Conservation (phyloP, 2,797 vertebrate genomes). For the Mallotus villosus region DNA sequence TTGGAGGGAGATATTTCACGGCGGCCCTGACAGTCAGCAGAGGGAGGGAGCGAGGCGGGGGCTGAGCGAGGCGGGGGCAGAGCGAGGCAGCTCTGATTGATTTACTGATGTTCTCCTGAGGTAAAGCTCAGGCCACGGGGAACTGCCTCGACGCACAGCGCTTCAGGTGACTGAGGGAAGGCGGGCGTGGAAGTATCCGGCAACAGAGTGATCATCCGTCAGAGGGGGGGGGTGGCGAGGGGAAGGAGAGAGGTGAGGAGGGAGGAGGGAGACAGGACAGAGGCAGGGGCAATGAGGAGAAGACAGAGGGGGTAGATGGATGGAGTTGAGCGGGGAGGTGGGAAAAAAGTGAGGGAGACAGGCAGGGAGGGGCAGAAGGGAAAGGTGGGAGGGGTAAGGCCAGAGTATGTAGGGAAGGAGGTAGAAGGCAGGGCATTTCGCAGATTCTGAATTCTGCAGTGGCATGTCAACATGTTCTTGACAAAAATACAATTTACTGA, state of each 20-base stretch:
- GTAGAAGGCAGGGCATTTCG: not conserved
- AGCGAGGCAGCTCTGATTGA: conserved; percentile 42
- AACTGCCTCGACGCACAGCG: conserved; percentile 6
- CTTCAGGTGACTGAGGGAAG: not conserved
- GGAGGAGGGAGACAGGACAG: not conserved
- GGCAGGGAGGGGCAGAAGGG: not conserved
- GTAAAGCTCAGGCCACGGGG: conserved; percentile 37
- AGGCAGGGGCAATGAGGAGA: not conserved
- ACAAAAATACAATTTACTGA: not conserved
- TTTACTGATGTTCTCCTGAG: conserved; percentile 40
- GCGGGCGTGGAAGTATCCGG: not conserved
- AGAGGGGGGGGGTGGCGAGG: not conserved
- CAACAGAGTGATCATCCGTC: not conserved
- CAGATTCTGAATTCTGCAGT: not conserved
- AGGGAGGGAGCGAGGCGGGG: conserved; percentile 22
- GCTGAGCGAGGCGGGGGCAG: conserved; percentile 17
- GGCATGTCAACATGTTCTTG: not conserved
- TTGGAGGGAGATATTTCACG: conserved; percentile 44
- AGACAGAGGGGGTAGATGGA: not conserved
- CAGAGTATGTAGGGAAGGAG: conserved; percentile 7
- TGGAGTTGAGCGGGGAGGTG: not conserved
- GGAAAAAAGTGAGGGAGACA: not conserved
- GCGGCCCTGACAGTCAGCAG: conserved; percentile 41
- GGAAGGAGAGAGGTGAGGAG: not conserved
- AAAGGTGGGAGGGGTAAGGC: not conserved